Evolutionary conservation across 2,797 vertebrate species (phyloP).

Genomic region (Sebastolobus alascanus): DNA sequence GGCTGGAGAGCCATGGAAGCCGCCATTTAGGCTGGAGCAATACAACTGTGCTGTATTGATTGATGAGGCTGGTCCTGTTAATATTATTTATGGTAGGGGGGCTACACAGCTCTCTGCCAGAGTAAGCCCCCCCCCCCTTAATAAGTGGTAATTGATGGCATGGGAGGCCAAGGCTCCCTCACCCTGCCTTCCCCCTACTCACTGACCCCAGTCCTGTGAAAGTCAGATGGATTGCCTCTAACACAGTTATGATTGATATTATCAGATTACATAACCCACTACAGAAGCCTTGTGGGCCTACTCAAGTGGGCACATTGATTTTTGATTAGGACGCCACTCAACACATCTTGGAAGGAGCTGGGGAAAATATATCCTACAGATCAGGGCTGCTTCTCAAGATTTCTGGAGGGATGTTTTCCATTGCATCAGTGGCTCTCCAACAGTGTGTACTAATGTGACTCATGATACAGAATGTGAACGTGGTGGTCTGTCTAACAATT

Average conservation of each 20-base stretch:
- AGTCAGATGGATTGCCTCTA: slow-evolving; percentile 94
- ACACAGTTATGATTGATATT: slow-evolving; percentile 96
- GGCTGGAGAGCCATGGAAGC: slow-evolving; percentile 83
- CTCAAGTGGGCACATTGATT: slow-evolving; percentile 94
- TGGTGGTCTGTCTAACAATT: not conserved
- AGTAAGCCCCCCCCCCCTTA: slow-evolving; percentile 88
- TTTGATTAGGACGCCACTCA: slow-evolving; percentile 92
- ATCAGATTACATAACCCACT: slow-evolving; percentile 94
- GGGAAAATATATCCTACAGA: slow-evolving; percentile 74
- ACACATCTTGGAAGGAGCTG: slow-evolving; percentile 80
- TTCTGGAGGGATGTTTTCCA: slow-evolving; percentile 47
- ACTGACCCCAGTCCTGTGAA: slow-evolving; percentile 91
- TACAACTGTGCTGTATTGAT: slow-evolving; percentile 94
- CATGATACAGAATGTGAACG: not conserved
- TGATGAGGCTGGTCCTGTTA: slow-evolving; percentile 90
- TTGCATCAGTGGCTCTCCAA: slow-evolving; percentile 12
- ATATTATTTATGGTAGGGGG: slow-evolving; percentile 95
- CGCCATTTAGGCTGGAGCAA: slow-evolving; percentile 89
- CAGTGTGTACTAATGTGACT: not conserved
- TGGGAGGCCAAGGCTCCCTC: slow-evolving; percentile 87
- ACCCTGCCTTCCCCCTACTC: slow-evolving; percentile 83
- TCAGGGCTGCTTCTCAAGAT: slow-evolving; percentile 40
- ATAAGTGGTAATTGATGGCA: slow-evolving; percentile 98
- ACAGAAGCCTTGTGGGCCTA: slow-evolving; percentile 85
- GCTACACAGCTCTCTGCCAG: slow-evolving; percentile 86